phyloP scores from a whole-genome alignment of 2,888 invertebrate species.

The Orchesella flavescens region DNA sequence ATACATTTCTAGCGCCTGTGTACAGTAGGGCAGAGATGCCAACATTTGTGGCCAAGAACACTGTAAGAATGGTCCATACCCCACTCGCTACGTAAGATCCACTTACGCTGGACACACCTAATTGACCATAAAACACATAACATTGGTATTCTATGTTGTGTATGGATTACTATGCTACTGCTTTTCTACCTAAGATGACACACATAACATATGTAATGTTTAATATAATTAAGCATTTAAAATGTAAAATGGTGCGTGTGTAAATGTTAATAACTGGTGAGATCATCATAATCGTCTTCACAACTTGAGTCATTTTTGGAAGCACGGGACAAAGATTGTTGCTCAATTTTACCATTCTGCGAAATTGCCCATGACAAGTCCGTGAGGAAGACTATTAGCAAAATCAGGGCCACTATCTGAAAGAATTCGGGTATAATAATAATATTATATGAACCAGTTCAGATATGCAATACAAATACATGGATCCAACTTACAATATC shows the following conservation, averaged over 20 bases:
- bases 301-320: constrained; percentile 26
- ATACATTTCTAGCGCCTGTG: constrained; percentile 61
- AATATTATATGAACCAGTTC: background rate
- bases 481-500: constrained; percentile 62
- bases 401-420: constrained; percentile 63
- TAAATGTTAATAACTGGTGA: no score
- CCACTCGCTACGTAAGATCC: constrained; percentile 55
- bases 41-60: constrained; percentile 63
- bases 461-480: no score
- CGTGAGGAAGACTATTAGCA: constrained; percentile 57
- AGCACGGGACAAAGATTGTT: background rate
- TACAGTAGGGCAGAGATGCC: constrained; percentile 62
- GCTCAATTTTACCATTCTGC: constrained; percentile 40
- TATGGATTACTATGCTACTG: background rate
- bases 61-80: constrained; percentile 67
- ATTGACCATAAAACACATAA: background rate
- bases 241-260: no score
- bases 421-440: background rate
- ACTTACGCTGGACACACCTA: constrained; percentile 31
- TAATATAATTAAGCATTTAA: no score
- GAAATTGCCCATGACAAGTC: constrained; percentile 35
- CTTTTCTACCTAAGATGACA: background rate
- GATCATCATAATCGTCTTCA: constrained; percentile 36
- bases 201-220: background rate
- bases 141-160: no score